A percentile compares a stretch with the other conserved stretches of the same genome.
Evolutionary conservation across 2,113 vertebrate genomes (phyloP).

Genomic region (Raja brachyura): DNA sequence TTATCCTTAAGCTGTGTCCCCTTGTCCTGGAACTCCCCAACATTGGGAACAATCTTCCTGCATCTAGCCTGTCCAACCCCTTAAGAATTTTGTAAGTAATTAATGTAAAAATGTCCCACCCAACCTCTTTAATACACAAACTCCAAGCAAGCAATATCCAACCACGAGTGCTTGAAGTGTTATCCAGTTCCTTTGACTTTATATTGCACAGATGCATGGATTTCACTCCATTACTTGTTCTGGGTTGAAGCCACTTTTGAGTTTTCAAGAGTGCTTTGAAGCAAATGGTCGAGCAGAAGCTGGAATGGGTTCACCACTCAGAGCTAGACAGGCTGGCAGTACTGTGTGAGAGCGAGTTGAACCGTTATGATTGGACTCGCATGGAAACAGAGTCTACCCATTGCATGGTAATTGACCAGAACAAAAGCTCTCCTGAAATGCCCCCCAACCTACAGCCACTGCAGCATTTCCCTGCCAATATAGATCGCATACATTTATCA

Average conservation of each 20-base stretch:
- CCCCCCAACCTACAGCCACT: not conserved
- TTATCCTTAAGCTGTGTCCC: too few species aligned
- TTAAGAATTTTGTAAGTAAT: too few species aligned
- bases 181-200: not conserved
- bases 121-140: not conserved
- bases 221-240: not conserved
- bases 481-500: not conserved
- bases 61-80: too few species aligned
- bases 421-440: constrained; percentile 1
- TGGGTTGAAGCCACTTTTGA: not conserved
- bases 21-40: too few species aligned
- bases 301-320: not conserved
- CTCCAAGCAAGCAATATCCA: not conserved
- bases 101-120: not conserved
- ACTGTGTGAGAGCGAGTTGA: not conserved
- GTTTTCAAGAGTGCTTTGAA: not conserved
- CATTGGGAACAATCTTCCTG: too few species aligned
- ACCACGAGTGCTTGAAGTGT: too few species aligned
- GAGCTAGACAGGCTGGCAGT: not conserved
- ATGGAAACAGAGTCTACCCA: constrained; percentile 17
- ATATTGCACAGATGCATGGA: too few species aligned
- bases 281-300: not conserved
- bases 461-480: not conserved
- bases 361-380: not conserved
- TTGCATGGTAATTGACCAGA: not conserved